Percentiles rank a stretch among this genome's conserved stretches.
phyloP scores from a whole-genome alignment of 2,113 vertebrate species.

The Tragelaphus strepsiceros region DNA sequence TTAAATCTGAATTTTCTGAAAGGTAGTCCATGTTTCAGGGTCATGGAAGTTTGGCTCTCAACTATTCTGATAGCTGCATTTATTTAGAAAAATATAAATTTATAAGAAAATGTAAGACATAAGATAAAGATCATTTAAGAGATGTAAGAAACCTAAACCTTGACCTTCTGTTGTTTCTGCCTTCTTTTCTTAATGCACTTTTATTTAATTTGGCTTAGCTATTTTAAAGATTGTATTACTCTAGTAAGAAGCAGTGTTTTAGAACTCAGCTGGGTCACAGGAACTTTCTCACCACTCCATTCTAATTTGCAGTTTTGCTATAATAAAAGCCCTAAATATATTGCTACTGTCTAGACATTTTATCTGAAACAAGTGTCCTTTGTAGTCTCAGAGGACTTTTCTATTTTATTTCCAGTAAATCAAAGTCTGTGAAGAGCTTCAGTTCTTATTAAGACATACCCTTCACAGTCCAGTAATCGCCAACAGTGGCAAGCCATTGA shows the following conservation, averaged over 20 bases:
- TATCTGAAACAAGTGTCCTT: conserved; percentile 91
- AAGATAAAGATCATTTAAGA: conserved; percentile 52
- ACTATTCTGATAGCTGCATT: conserved; percentile 38
- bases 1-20: background rate
- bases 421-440: conserved; percentile 89
- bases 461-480: conserved; percentile 91
- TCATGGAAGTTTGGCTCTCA: conserved; percentile 24
- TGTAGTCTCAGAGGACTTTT: conserved; percentile 89
- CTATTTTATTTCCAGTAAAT: conserved; percentile 98
- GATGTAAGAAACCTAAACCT: conserved; percentile 52
- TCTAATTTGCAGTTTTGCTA: conserved; percentile 88
- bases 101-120: conserved; percentile 54
- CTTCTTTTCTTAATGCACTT: conserved; percentile 62
- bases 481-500: conserved; percentile 85
- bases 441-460: conserved; percentile 92
- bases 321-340: conserved; percentile 89
- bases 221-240: conserved; percentile 72
- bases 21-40: background rate
- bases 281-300: conserved; percentile 83
- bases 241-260: conserved; percentile 74
- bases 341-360: conserved; percentile 89
- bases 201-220: conserved; percentile 74
- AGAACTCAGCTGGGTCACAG: conserved; percentile 83
- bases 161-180: conserved; percentile 63
- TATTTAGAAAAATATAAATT: conserved; percentile 47